Evolutionary conservation across 2,888 invertebrate species (phyloP), one percentile per base, ranked within the genome.

Genomic region (Patella depressa): DNA sequence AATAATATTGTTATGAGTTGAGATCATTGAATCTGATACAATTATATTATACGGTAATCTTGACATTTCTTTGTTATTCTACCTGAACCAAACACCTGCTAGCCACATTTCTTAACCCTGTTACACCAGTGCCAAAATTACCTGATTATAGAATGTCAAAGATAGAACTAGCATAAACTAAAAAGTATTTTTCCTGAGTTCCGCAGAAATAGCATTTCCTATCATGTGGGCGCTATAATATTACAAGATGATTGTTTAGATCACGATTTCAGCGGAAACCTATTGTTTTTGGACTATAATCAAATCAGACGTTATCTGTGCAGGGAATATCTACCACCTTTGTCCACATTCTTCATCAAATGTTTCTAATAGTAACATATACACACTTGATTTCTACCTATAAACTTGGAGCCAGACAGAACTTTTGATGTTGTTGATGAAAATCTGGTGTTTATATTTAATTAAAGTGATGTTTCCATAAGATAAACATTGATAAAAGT

Each of bases 81-180:
- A n/a, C 65, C 65, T 65, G 24, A 65, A 65, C 65, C 65, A 19
- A 19, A 65, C 65, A 65, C 65, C 65, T 65, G 65, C 24, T 24
- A 65, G 9, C 65, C 65, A 65, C 24, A 65, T 65, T 65, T 19
- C 19, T 65, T 65, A 24, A 65, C 19, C 19, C 45, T 45, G 45
- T 65, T 65, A 65, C 65, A 65, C 24, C 24, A 65, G 45, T 15
- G 65, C 65, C 19, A 19, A 24, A 24, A 24, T 65, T 65, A 65
- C 65, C 65, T 65, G 65, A 65, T 65, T 65, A 65, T 14, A 24
- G 65, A 65, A 65, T 65, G 65, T 65, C 65, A 65, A 65, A 65
- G 65, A 65, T 65, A 65, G 65, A 65, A 24, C 65, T 12, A 24
- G 65, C 11, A 65, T 65, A 65, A 65, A 65, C 65, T 65, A 3